phyloP scores from a whole-genome alignment of 37 sponge, comb jelly and placozoan species.

The Diacarnus erythraeanus region DNA sequence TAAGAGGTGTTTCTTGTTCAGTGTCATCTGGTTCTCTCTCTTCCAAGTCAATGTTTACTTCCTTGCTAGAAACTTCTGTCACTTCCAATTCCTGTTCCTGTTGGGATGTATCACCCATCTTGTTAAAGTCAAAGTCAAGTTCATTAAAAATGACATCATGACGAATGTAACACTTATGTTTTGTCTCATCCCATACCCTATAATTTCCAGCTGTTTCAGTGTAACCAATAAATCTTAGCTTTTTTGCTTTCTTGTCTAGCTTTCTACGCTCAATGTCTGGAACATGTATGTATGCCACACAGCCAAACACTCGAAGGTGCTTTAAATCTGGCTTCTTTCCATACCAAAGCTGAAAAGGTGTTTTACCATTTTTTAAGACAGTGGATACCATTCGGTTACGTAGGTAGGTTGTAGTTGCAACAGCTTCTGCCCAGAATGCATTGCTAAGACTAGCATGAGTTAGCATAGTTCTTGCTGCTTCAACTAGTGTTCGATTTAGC shows the following conservation, averaged over 20 bases:
- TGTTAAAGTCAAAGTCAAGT: conserved; percentile 3
- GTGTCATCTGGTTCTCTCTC: background rate
- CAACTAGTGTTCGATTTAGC: conserved; percentile 56
- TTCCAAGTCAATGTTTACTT: no score
- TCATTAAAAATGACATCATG: conserved; percentile 30
- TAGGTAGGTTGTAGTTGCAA: conserved; percentile 42
- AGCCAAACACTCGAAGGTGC: conserved; percentile 58
- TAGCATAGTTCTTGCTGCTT: conserved; percentile 49
- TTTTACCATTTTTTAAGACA: background rate
- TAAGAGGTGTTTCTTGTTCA: background rate
- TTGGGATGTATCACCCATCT: no score
- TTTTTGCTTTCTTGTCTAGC: conserved; percentile 42
- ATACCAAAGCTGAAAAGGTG: conserved; percentile 44
- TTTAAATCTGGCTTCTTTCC: conserved; percentile 33
- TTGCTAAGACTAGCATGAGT: conserved; percentile 43
- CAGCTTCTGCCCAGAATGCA: conserved; percentile 63
- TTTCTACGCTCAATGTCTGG: conserved; percentile 29
- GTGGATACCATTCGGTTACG: conserved; percentile 34
- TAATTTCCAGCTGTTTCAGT: conserved; percentile 21
- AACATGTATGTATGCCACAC: conserved; percentile 28
- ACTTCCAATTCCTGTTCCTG: background rate
- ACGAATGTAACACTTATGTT: background rate
- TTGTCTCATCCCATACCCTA: conserved; percentile 1
- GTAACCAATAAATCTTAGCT: conserved; percentile 39
- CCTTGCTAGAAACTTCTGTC: background rate